Percentiles rank a stretch among this genome's conserved stretches.
Conservation (phyloP, 2,888 invertebrate genomes). For the Ditula angustiorana region DNA sequence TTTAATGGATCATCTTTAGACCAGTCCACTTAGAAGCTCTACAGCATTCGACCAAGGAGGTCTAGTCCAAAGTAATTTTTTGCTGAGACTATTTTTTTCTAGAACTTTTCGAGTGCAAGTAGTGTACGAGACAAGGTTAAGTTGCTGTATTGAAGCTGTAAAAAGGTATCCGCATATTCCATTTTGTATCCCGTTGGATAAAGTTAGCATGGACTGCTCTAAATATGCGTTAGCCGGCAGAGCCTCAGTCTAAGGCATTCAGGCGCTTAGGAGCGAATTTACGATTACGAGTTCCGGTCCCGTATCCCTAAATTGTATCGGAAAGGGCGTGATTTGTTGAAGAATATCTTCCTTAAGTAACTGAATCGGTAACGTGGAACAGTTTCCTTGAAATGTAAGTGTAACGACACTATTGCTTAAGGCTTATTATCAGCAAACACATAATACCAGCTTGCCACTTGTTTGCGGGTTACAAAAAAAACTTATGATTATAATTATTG, state of each 20-base stretch:
- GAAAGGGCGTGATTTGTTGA: conserved; percentile 52
- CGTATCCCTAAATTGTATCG: conserved; percentile 61
- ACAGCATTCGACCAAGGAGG: not conserved
- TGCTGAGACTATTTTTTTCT: too few species aligned
- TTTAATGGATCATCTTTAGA: too few species aligned
- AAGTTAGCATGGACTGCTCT: conserved; percentile 51
- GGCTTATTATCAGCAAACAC: not conserved
- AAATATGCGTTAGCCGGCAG: conserved; percentile 61
- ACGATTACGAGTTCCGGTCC: conserved; percentile 60
- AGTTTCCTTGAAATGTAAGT: not conserved
- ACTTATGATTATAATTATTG: too few species aligned
- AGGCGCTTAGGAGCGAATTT: conserved; percentile 63
- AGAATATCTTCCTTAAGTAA: conserved; percentile 56
- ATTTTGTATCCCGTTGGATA: conserved; percentile 53
- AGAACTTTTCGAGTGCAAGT: too few species aligned
- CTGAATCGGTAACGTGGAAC: conserved; percentile 42
- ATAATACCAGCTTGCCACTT: too few species aligned
- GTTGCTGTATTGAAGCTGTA: not conserved
- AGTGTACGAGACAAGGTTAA: not conserved
- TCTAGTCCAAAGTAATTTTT: not conserved
- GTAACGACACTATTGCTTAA: not conserved
- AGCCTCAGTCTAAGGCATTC: conserved; percentile 58
- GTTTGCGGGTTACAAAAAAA: too few species aligned
- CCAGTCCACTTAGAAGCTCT: not conserved
- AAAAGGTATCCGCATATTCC: conserved; percentile 48